These are phyloP conservation scores for Kuschelorhynchus macadamiae DNA, from an alignment of 2,888 invertebrate species.

Conservation along the genomic window DNA sequence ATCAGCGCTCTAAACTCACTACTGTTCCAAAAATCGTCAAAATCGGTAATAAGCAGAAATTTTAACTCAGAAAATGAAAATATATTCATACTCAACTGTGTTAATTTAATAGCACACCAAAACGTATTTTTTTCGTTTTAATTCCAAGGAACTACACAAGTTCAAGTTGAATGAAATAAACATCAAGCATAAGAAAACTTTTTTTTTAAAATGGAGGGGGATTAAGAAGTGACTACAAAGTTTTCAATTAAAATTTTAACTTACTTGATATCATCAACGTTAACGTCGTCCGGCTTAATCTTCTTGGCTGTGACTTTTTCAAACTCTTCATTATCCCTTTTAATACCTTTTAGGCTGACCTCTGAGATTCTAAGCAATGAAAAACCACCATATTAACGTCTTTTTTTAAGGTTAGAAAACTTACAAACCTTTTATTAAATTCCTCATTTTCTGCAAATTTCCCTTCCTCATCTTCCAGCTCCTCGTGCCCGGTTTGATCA, in stretches of 20 bases:
- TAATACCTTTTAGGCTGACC: constrained; percentile 56
- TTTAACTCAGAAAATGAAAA: no score
- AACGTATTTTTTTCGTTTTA: no score
- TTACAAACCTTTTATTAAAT: constrained; percentile 53
- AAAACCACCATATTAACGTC: constrained; percentile 36
- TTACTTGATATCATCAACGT: constrained; percentile 65
- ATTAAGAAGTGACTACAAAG: not conserved
- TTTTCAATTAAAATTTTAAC: constrained; percentile 5
- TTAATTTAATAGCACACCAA: no score
- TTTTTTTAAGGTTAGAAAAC: constrained; percentile 58
- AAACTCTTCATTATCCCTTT: constrained; percentile 60
- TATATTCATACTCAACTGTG: no score
- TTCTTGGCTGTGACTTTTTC: constrained; percentile 57
- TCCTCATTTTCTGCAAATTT: constrained; percentile 45
- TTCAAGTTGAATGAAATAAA: no score
- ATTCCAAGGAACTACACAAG: no score
- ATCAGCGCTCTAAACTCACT: no score
- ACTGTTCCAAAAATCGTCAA: no score
- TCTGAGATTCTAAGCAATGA: constrained; percentile 52
- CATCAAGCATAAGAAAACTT: constrained; percentile 31
- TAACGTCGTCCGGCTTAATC: constrained; percentile 60
- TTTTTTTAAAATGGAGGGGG: constrained; percentile 5
- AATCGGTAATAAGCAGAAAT: no score
- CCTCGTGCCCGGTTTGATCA: constrained; percentile 58
- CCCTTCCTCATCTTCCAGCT: constrained; percentile 47